Base-by-base conservation (phyloP, 2,888 invertebrate genomes). In the Omphaloscelis lunosa region DNA sequence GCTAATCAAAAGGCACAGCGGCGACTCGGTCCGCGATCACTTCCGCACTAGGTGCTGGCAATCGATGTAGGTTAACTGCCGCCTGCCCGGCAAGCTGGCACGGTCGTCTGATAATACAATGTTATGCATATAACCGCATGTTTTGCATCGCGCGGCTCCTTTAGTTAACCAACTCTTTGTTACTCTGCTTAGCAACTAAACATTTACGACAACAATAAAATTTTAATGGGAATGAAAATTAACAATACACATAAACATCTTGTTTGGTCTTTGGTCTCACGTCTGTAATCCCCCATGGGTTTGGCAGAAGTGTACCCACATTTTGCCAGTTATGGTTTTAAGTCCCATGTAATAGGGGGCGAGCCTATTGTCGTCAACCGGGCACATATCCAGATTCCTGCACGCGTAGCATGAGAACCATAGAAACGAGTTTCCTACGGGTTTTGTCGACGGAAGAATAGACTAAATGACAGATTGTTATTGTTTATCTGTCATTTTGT, bases 21-120 rank as follows among this genome's bases (percentile, higher is more conserved):
- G 87, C 88, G 89, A 74, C 53, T 79, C 70, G 72, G 71, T 73
- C 61, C 85, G 87, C 88, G 89, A 87, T 90, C 86, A 84, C 92
- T 94, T 94, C 94, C 93, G 93, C 89, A 86, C 87, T 88, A 90
- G 90, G 86, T 89, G 92, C 90, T 93, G 94, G 90, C 93, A 93
- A 77, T 85, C 85, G 85, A 94, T 92, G 86, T 95, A 90, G 95
- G 94, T 94, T 94, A 94, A 94, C 92, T 91, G 62, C 72, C 80
- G 61, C 17, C 61, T 79, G 91, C 90, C 79, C 78, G 80, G 84
- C 88, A 87, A 86, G 82, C 91, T 91, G 91, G 90, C 91, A 91
- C 89, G 87, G 87, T 86, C 89, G 87, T 79, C 86, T 82, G 85
- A 89, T 88, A 79, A 51, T 66, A 89, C 91, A 89, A 85, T 89